Percentiles rank a stretch among this genome's conserved stretches.
Conservation (phyloP, 2,888 invertebrate species). For the Dicranocentrus wangi region DNA sequence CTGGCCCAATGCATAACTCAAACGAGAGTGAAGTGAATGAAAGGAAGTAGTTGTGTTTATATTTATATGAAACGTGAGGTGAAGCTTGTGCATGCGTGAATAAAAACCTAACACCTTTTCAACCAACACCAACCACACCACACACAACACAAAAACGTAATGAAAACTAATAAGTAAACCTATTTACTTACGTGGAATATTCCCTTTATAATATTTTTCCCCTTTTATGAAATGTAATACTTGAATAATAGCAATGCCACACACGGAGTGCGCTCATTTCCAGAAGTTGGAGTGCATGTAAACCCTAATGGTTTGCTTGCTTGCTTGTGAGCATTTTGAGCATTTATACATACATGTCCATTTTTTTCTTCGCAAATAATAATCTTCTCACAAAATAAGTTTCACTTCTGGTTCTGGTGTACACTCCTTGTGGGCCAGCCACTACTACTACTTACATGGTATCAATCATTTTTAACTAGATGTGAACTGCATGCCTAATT, state of each 20-base stretch:
- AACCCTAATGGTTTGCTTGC: not conserved
- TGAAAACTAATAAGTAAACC: constrained; percentile 17
- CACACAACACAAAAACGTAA: no score
- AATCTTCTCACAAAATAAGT: no score
- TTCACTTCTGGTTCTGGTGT: no score
- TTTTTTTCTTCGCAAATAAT: no score
- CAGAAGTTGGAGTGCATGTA: not conserved
- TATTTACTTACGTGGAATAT: not conserved
- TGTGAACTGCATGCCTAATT: not conserved
- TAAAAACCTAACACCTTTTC: constrained; percentile 44
- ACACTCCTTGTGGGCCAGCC: no score
- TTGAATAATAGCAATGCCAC: constrained; percentile 47
- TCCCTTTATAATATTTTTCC: not conserved
- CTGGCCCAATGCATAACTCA: no score
- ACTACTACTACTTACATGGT: constrained; percentile 17
- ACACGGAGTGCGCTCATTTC: constrained; percentile 28
- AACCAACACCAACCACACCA: no score
- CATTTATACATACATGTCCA: no score
- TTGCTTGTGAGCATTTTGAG: no score
- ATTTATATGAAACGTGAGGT: constrained; percentile 14
- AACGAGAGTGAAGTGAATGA: no score
- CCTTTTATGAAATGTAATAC: constrained; percentile 32
- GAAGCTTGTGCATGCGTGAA: constrained; percentile 49
- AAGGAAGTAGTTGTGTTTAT: not conserved
- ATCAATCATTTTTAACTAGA: constrained; percentile 56